Evolutionary conservation across 2,797 vertebrate species (phyloP).

Genomic region (Enteromius trimaculatus): DNA sequence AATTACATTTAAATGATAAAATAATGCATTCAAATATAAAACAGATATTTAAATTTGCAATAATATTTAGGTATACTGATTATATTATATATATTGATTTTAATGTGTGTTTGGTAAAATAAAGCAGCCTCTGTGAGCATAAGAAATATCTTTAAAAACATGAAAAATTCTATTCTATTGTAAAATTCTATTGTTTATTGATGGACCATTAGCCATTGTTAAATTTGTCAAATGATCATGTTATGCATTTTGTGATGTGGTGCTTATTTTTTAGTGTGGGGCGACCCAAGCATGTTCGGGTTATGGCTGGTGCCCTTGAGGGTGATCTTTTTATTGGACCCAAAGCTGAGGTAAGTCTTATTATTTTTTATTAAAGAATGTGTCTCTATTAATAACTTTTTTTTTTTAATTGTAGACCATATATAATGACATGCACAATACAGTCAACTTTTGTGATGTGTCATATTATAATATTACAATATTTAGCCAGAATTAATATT

Average conservation of each 20-base stretch:
- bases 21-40: not conserved
- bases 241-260: not conserved
- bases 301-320: slow-evolving; percentile 91
- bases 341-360: slow-evolving; percentile 85
- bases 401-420: not conserved
- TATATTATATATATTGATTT: no score
- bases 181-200: not conserved
- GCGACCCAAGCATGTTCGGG: slow-evolving; percentile 89
- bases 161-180: not conserved
- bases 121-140: not conserved
- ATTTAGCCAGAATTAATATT: not conserved
- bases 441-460: not conserved
- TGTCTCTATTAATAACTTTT: not conserved
- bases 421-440: not conserved
- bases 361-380: not conserved
- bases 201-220: not conserved
- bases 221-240: not conserved
- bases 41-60: not conserved
- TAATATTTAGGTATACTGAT: not conserved
- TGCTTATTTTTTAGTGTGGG: slow-evolving; percentile 78
- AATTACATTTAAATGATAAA: not conserved
- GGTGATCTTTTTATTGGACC: slow-evolving; percentile 92
- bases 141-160: not conserved
- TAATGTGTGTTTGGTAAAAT: not conserved
- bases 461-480: not conserved